phyloP scores from a whole-genome alignment of 2,888 invertebrate species.

The Stenchaetothrips biformis region DNA sequence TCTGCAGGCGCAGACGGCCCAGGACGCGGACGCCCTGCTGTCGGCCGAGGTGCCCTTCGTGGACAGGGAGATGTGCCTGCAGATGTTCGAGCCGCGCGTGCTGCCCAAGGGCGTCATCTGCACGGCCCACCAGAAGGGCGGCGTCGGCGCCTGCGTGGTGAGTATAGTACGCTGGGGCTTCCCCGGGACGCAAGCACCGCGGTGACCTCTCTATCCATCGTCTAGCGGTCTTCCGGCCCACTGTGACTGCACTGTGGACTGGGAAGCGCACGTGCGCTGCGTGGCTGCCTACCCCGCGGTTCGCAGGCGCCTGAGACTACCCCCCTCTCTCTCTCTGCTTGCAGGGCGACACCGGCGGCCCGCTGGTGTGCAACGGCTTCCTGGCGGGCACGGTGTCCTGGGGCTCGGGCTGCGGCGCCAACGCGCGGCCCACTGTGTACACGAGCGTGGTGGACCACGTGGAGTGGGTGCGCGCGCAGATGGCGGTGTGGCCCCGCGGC shows the following conservation, averaged over 20 bases:
- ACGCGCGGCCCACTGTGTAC: not conserved
- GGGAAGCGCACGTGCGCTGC: no score
- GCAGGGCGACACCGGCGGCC: conserved; percentile 1
- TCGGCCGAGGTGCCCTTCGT: not conserved
- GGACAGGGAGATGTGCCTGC: not conserved
- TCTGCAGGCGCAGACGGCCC: not conserved
- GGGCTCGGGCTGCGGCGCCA: not conserved
- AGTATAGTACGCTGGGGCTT: not conserved
- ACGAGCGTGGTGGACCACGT: conserved; percentile 4
- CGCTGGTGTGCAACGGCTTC: conserved; percentile 12
- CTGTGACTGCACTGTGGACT: no score
- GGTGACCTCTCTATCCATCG: no score
- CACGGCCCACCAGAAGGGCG: conserved; percentile 16
- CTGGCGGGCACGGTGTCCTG: conserved; percentile 4
- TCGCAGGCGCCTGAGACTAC: no score
- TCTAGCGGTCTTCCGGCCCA: no score
- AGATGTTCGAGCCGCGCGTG: not conserved
- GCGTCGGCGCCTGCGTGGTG: conserved; percentile 10
- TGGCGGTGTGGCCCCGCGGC: not conserved
- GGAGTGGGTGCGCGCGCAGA: not conserved
- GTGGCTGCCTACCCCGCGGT: no score
- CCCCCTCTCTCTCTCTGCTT: no score
- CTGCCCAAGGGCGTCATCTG: not conserved
- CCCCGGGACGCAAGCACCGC: no score
- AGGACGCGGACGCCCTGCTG: not conserved